These are phyloP conservation scores for Thymelicus lineola DNA, from an alignment of 2,888 invertebrate genomes.

Conservation along the genomic window DNA sequence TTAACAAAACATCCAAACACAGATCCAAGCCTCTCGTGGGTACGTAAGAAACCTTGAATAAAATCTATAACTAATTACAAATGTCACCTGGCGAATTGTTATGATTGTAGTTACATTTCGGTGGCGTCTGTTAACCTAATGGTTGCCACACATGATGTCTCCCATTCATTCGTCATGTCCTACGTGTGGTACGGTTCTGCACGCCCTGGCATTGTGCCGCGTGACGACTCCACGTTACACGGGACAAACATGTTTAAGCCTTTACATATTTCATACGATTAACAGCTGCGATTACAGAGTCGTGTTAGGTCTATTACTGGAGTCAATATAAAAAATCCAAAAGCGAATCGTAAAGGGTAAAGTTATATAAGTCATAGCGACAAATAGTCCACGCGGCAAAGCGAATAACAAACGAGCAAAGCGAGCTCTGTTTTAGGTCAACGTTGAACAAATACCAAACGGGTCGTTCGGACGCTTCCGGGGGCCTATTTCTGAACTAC, in stretches of 20 bases:
- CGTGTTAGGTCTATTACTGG: constrained; percentile 24
- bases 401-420: constrained; percentile 83
- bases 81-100: constrained; percentile 21
- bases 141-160: constrained; percentile 63
- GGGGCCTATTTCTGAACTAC: constrained; percentile 82
- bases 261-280: constrained; percentile 34
- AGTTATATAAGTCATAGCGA: constrained; percentile 38
- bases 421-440: constrained; percentile 84
- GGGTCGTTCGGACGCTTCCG: constrained; percentile 83
- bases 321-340: constrained; percentile 22
- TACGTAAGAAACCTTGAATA: constrained; percentile 20
- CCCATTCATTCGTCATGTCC: constrained; percentile 78
- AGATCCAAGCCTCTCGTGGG: no score
- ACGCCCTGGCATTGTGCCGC: constrained; percentile 76
- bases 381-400: constrained; percentile 43
- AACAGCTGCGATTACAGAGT: constrained; percentile 31
- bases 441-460: constrained; percentile 85
- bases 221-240: constrained; percentile 65
- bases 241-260: constrained; percentile 31
- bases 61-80: constrained; percentile 19
- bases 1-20: constrained; percentile 15
- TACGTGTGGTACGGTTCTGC: constrained; percentile 65
- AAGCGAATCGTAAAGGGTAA: constrained; percentile 31
- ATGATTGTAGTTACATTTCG: constrained; percentile 34
- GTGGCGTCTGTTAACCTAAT: constrained; percentile 40